These are phyloP conservation scores for Alentia gelatinosa DNA, from an alignment of 2,888 invertebrate genomes.

Conservation along the genomic window DNA sequence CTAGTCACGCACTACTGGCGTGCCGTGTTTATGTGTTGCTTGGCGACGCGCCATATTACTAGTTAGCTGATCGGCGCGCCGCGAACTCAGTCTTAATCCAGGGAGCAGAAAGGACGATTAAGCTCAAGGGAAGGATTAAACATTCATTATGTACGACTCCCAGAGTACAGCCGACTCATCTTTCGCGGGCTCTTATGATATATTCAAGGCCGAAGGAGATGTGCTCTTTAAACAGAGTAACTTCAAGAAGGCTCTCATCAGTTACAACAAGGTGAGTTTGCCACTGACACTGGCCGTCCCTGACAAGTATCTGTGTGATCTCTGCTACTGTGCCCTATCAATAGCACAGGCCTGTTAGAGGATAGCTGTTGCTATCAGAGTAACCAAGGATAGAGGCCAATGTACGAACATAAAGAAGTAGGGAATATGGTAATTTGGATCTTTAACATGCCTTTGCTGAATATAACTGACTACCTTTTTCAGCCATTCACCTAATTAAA, in stretches of 20 bases:
- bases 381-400: too few species aligned
- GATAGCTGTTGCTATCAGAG: too few species aligned
- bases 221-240: constrained; percentile 76
- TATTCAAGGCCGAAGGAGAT: constrained; percentile 78
- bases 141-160: constrained; percentile 46
- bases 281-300: not conserved
- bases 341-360: too few species aligned
- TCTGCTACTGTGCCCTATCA: too few species aligned
- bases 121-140: constrained; percentile 19
- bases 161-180: constrained; percentile 63
- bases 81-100: not conserved
- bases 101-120: not conserved
- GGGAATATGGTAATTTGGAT: too few species aligned
- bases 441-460: too few species aligned
- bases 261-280: constrained; percentile 63
- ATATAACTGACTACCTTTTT: too few species aligned
- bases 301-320: not conserved
- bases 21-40: constrained; percentile 50
- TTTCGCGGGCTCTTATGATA: constrained; percentile 76
- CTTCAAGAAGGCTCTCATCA: constrained; percentile 77
- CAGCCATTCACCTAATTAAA: too few species aligned
- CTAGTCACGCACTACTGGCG: not conserved
- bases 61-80: not conserved
- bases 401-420: too few species aligned
- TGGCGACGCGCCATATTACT: constrained; percentile 24